phyloP scores from a whole-genome alignment of 2,113 vertebrate genomes.

The Hemiscyllium ocellatum region DNA sequence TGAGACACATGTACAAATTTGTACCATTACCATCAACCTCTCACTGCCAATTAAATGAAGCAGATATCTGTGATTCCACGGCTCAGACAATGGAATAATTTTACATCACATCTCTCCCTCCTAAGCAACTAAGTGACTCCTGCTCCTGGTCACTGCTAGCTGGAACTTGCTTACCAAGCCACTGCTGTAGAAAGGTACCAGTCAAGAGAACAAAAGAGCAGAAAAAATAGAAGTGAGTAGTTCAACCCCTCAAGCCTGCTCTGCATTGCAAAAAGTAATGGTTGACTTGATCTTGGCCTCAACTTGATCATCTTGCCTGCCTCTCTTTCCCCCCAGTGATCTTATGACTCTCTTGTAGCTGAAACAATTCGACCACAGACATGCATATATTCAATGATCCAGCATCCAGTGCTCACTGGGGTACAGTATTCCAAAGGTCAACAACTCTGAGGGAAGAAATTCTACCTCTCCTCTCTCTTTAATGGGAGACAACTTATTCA shows the following conservation, averaged over 20 bases:
- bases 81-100: not conserved
- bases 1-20: not conserved
- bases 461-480: too few species aligned
- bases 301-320: too few species aligned
- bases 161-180: not conserved
- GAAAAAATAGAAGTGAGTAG: not conserved
- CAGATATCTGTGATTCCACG: not conserved
- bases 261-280: not conserved
- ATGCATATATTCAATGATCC: not conserved
- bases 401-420: not conserved
- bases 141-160: not conserved
- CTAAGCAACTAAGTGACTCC: not conserved
- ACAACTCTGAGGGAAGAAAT: too few species aligned
- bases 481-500: too few species aligned
- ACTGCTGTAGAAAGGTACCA: not conserved
- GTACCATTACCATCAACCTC: not conserved
- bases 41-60: not conserved
- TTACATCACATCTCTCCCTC: not conserved
- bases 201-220: not conserved
- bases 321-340: too few species aligned
- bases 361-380: not conserved
- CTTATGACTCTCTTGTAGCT: not conserved
- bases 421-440: not conserved
- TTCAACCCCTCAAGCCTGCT: not conserved
- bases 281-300: too few species aligned